Percentiles rank a stretch among this genome's conserved stretches.
Evolutionary conservation across 2,797 vertebrate genomes (phyloP).

Genomic region (Schizopygopsis pylzovi): DNA sequence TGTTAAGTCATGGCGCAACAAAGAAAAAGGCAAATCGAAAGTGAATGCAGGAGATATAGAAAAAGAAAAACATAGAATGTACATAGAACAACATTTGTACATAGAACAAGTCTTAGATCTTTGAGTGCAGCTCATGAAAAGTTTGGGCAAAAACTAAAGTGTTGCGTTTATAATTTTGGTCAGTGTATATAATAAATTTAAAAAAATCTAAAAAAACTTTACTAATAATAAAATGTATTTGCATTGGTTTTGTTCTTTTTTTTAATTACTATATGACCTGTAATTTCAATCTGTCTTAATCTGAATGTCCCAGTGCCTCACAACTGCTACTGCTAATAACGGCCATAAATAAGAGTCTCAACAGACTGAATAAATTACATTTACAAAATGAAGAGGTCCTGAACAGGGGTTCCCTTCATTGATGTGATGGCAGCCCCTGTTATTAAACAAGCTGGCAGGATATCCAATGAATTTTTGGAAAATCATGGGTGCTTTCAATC

Average conservation of each 20-base stretch:
- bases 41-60: too few species aligned
- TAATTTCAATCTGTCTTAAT: background rate
- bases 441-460: conserved; percentile 36
- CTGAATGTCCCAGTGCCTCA: background rate
- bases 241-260: background rate
- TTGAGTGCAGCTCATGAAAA: too few species aligned
- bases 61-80: too few species aligned
- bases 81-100: too few species aligned
- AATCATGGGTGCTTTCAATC: background rate
- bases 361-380: conserved; percentile 21
- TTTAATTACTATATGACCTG: background rate
- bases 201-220: background rate
- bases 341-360: conserved; percentile 14
- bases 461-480: conserved; percentile 4
- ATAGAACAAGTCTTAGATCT: too few species aligned
- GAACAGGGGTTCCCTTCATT: conserved; percentile 42
- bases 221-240: background rate
- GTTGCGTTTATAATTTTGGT: too few species aligned
- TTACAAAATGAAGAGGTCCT: conserved; percentile 12
- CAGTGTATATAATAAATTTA: too few species aligned
- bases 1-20: too few species aligned
- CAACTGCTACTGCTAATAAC: background rate
- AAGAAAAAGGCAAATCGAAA: too few species aligned
- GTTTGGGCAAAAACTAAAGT: too few species aligned
- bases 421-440: conserved; percentile 46